Evolutionary conservation across 2,797 vertebrate species (phyloP), one percentile per base, ranked within the genome.

Genomic region (Catamblyrhynchus diadema): DNA sequence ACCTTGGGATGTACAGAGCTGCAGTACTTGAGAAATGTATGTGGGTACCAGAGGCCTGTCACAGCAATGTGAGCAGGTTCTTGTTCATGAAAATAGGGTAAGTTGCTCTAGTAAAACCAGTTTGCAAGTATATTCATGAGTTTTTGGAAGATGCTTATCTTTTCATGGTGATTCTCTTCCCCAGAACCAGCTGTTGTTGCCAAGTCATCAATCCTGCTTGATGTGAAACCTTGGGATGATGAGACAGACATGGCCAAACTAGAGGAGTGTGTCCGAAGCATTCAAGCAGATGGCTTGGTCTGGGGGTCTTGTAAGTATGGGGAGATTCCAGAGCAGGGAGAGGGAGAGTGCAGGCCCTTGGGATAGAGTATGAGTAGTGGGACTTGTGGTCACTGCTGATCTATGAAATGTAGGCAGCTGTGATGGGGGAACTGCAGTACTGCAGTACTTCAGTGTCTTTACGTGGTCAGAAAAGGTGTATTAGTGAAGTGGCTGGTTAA

Each of bases 171-270:
- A 14, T 47, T 98, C 98, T 71, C 97, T 74, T 72, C 4, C 42
- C 8, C 27, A 99, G 99, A 99, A 75, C 99, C 99, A 33, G 92
- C 98, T 4, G 98, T 99, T 70, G 98, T 99, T 60, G 99, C 99
- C 44, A 99, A 99, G 81, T 99, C 99, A 21, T 99, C 99, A 0
- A 97, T 99, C 87, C 97, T 99, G 59, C 91, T 99, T 94, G 99
- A 99, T 48, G 99, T 99, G 74, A 99, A 98, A 37, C 98, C 98
- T 37, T 98, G 99, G 99, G 99, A 99, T 30, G 99, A 99, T 24
- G 99, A 99, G 97, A 99, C 99, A 0, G 99, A 99, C 92, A 99
- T 99, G 99, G 93, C 95, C 2, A 99, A 99, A 94, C 93, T 99
- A 33, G 99, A 99, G 93, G 99, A 99, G 95, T 99, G 98, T 7